Base-by-base conservation (phyloP, 2,113 vertebrate species). In the Thunnus maccoyii region DNA sequence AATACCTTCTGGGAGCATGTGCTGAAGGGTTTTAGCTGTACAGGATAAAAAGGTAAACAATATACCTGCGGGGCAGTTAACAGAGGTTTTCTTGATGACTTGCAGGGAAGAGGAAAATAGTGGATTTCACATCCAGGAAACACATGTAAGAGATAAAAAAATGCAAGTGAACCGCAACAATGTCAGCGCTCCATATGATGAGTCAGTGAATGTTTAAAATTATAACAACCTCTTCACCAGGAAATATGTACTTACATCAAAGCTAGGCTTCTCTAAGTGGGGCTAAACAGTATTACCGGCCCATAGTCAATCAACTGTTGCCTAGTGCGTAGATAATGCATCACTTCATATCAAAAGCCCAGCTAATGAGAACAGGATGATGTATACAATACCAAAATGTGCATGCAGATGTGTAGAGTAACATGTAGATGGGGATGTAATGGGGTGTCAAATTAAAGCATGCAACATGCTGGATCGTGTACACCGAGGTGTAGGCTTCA, bases 241-340 rank as follows among this genome's bases (percentile, higher is more conserved):
- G 89, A 94, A 94, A 91, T 93, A 91, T 94, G 91, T 92, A 89
- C 89, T 88, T 63, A 93, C 91, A 92, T 94, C 93, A 94, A 94
- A 94, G 92, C 80, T 80, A 36, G 50, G 47, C 87, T 64, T 73
- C 78, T 83, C 76, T 91, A 76, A 90, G 83, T 87, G 81, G 85
- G 89, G 84, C 88, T 91, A 90, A 90, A 88, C 84, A 74, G 89
- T 88, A 92, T 89, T 91, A 90, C 88, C 85, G 82, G 89, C 82
- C 78, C 84, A 56, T 65, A 88, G 87, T 87, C 92, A 92, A 91
- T 94, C 92, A 93, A 87, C 85, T 92, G 75, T 87, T 89, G 88
- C 85, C 78, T 87, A 17, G 84, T 74, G 80, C 63, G 79, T 83
- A 88, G 89, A 91, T 90, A 90, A 93, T 89, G 90, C 92, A 91